These are phyloP conservation scores for Microtus ochrogaster DNA, from an alignment of 2,113 vertebrate genomes.

Conservation along the genomic window DNA sequence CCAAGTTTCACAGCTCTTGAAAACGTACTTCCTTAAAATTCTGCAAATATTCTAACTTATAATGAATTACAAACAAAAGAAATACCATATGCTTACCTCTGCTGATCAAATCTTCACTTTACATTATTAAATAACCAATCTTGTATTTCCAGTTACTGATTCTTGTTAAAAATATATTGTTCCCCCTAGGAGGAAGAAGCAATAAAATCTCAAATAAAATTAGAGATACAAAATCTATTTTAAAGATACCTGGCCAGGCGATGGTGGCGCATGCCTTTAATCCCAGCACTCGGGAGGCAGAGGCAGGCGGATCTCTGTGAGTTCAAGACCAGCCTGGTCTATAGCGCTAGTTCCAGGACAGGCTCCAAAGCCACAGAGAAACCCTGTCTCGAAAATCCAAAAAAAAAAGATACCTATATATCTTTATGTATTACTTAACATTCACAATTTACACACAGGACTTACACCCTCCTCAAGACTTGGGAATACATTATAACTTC, in stretches of 20 bases:
- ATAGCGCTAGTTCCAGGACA: no score
- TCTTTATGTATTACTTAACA: slow-evolving; percentile 11
- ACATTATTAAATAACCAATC: slow-evolving; percentile 81
- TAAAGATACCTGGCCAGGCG: no score
- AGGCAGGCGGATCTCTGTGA: no score
- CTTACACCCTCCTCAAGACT: background rate
- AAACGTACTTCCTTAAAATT: slow-evolving; percentile 32
- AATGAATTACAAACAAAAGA: slow-evolving; percentile 18
- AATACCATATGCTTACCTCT: slow-evolving; percentile 85
- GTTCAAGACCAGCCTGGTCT: no score
- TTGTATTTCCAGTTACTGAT: slow-evolving; percentile 83
- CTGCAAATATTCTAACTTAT: slow-evolving; percentile 22
- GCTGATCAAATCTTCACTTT: slow-evolving; percentile 85
- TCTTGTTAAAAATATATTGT: slow-evolving; percentile 85
- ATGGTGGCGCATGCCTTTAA: no score
- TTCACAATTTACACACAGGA: background rate
- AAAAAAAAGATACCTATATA: no score
- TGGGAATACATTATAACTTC: slow-evolving; percentile 23
- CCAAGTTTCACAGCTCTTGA: slow-evolving; percentile 9
- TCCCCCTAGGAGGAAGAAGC: slow-evolving; percentile 83
- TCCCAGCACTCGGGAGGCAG: no score
- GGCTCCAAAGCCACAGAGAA: no score
- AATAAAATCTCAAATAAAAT: slow-evolving; percentile 66
- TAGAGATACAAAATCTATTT: slow-evolving; percentile 60
- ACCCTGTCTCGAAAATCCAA: no score